These are phyloP conservation scores for Leucania comma DNA, from an alignment of 2,888 invertebrate species.

Conservation along the genomic window DNA sequence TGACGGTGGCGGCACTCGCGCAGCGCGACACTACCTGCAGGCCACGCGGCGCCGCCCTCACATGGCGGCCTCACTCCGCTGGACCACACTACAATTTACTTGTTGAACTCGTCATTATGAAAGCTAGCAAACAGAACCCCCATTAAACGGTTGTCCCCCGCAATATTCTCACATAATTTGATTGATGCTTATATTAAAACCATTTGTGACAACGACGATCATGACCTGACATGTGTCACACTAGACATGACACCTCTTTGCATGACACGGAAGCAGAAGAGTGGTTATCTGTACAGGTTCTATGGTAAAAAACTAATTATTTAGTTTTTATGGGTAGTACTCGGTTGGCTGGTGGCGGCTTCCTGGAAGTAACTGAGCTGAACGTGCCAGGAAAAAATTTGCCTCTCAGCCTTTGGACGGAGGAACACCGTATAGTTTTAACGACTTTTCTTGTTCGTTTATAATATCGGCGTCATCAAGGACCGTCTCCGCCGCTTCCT, in stretches of 20 bases:
- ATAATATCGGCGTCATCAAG: too few relatives aligned
- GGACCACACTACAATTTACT: slow-evolving; percentile 39
- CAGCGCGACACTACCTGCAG: slow-evolving; percentile 17
- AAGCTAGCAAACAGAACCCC: slow-evolving; percentile 34
- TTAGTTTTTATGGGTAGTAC: too few relatives aligned
- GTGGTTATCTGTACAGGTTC: too few relatives aligned
- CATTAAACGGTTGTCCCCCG: slow-evolving; percentile 27
- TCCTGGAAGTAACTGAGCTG: too few relatives aligned
- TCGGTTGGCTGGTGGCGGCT: too few relatives aligned
- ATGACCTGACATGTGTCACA: slow-evolving; percentile 24
- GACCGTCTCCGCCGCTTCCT: too few relatives aligned
- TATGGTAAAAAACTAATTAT: too few relatives aligned
- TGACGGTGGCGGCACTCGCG: neutral
- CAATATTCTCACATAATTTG: slow-evolving; percentile 36
- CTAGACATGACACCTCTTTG: neutral
- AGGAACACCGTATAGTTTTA: too few relatives aligned
- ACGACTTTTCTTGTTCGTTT: too few relatives aligned
- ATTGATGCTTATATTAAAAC: slow-evolving; percentile 14
- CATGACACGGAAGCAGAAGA: slow-evolving; percentile 3
- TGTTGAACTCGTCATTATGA: slow-evolving; percentile 28
- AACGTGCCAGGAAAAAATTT: too few relatives aligned
- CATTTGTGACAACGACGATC: slow-evolving; percentile 2
- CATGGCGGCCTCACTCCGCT: slow-evolving; percentile 25
- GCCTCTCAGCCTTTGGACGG: too few relatives aligned
- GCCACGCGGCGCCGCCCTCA: slow-evolving; percentile 18